phyloP scores from a whole-genome alignment of 2,113 vertebrate species.

The Megaceryle torquata region DNA sequence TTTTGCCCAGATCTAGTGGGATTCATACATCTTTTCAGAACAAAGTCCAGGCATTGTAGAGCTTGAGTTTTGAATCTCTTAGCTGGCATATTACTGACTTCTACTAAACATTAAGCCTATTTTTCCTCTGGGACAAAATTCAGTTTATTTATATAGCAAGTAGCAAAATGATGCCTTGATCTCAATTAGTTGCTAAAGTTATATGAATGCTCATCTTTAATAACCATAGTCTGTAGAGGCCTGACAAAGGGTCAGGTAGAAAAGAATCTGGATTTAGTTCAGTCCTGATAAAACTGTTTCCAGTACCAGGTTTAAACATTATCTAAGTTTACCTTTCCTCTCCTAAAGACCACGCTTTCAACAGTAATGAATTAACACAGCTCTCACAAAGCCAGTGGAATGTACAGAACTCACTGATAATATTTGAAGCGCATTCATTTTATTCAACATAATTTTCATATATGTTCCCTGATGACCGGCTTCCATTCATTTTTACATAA shows the following conservation, averaged over 20 bases:
- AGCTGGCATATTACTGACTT: neutral
- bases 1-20: neutral
- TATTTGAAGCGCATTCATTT: neutral
- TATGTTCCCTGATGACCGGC: neutral
- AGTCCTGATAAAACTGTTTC: neutral
- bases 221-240: neutral
- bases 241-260: neutral
- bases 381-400: neutral
- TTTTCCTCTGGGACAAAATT: neutral
- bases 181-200: slow-evolving; percentile 1
- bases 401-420: neutral
- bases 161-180: slow-evolving; percentile 27
- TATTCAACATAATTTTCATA: neutral
- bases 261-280: neutral
- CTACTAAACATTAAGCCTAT: neutral
- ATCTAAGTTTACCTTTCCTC: neutral
- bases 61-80: neutral
- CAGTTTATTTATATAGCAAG: neutral
- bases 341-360: neutral
- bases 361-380: neutral
- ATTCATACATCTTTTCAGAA: neutral
- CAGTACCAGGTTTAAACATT: neutral
- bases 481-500: neutral
- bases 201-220: neutral
- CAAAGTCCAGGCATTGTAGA: neutral